phyloP scores from a whole-genome alignment of 2,113 vertebrate genomes.

The Corvus moneduloides region DNA sequence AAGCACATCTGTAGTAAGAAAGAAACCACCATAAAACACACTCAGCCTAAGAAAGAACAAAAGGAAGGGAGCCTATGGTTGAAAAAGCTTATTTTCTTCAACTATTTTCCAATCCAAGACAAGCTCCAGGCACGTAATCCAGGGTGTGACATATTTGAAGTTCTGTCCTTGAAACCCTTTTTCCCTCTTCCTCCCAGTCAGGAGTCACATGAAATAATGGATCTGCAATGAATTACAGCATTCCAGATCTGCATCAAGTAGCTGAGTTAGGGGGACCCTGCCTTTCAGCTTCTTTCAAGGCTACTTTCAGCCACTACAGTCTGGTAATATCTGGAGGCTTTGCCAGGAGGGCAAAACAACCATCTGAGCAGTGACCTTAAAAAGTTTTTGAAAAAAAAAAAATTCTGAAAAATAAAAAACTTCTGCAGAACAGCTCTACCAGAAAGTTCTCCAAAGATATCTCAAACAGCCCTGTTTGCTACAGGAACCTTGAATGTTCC shows the following conservation, averaged over 20 bases:
- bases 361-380: not conserved
- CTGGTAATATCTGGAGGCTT: not conserved
- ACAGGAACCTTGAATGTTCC: not conserved
- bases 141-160: not conserved
- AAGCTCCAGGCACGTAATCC: not conserved
- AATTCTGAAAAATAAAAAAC: not conserved
- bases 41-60: not conserved
- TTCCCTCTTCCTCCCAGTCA: not conserved
- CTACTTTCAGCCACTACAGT: not conserved
- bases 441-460: not conserved
- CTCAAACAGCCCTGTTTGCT: not conserved
- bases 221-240: not conserved
- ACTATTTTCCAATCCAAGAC: not conserved
- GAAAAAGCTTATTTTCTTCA: not conserved
- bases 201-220: not conserved
- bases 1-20: not conserved
- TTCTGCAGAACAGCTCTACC: not conserved
- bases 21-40: not conserved
- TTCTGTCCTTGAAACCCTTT: not conserved
- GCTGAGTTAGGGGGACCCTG: not conserved
- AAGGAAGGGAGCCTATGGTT: not conserved
- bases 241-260: not conserved
- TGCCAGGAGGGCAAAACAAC: not conserved
- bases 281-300: not conserved
- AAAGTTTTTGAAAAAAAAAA: not conserved